phyloP scores from a whole-genome alignment of 2,113 vertebrate species.

The Macrotis lagotis region DNA sequence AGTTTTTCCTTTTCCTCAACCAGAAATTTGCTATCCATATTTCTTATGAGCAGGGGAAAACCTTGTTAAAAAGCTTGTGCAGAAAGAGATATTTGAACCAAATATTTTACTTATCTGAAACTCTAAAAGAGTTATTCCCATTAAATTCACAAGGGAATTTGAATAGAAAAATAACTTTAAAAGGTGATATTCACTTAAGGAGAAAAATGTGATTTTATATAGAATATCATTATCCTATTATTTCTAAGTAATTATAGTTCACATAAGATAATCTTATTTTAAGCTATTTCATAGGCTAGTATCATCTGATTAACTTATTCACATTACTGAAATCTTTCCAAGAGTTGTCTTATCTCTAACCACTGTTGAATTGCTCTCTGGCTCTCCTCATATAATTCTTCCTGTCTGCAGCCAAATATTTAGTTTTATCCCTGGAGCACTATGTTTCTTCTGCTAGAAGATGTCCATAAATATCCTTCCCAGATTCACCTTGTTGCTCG shows the following conservation, averaged over 20 bases:
- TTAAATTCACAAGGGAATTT: neutral
- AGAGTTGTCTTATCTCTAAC: neutral
- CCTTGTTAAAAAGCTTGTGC: neutral
- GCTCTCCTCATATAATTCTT: neutral
- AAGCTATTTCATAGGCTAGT: neutral
- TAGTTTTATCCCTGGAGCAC: neutral
- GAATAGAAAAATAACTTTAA: slow-evolving; percentile 25
- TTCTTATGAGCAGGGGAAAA: neutral
- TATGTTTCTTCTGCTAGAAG: neutral
- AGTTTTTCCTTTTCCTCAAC: slow-evolving; percentile 2
- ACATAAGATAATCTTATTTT: neutral
- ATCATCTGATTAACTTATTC: neutral
- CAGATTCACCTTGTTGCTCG: neutral
- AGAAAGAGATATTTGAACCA: neutral
- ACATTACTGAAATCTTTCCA: neutral
- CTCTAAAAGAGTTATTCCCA: neutral
- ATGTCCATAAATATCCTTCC: neutral
- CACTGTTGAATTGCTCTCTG: neutral
- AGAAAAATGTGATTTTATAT: slow-evolving; percentile 17
- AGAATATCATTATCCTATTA: slow-evolving; percentile 7
- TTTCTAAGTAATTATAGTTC: neutral
- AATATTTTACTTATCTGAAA: neutral
- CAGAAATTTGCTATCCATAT: slow-evolving; percentile 1
- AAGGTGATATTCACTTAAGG: slow-evolving; percentile 11
- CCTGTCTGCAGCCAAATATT: neutral